Percentiles rank a stretch among this genome's conserved stretches.
phyloP scores from a whole-genome alignment of 1,140 invertebrate genomes.

The Macrotrachela quadricornifera region DNA sequence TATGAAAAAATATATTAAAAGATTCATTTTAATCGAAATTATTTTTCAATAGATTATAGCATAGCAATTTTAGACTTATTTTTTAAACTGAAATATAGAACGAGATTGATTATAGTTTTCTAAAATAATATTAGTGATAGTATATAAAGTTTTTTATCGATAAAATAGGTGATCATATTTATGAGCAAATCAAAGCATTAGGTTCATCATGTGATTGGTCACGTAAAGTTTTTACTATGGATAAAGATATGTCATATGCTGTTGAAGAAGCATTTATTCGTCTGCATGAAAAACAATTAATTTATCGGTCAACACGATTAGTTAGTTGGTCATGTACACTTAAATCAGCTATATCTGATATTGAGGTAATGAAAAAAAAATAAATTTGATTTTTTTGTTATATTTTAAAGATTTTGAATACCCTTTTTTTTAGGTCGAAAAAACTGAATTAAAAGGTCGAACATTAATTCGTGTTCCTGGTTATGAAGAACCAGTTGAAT shows the following conservation, averaged over 20 bases:
- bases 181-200: constrained; percentile 62
- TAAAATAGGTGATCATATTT: too few relatives aligned
- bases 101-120: too few relatives aligned
- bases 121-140: too few relatives aligned
- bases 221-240: constrained; percentile 83
- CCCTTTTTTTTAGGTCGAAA: constrained; percentile 55
- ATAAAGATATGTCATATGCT: constrained; percentile 52
- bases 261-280: constrained; percentile 83
- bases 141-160: too few relatives aligned
- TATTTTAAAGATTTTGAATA: too few relatives aligned
- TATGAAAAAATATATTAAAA: too few relatives aligned
- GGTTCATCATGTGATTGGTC: constrained; percentile 88
- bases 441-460: constrained; percentile 64
- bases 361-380: constrained; percentile 41
- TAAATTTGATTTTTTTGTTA: too few relatives aligned
- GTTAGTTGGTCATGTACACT: constrained; percentile 95
- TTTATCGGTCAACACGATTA: constrained; percentile 70
- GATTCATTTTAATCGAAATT: too few relatives aligned
- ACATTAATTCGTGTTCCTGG: constrained; percentile 74
- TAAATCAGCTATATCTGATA: constrained; percentile 90
- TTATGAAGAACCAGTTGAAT: constrained; percentile 64
- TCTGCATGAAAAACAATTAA: constrained; percentile 65
- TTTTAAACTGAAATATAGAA: too few relatives aligned
- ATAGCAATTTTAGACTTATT: too few relatives aligned
- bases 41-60: too few relatives aligned